These are phyloP conservation scores for Muscidifurax raptorellus DNA, from an alignment of 1,140 invertebrate genomes.

Conservation along the genomic window DNA sequence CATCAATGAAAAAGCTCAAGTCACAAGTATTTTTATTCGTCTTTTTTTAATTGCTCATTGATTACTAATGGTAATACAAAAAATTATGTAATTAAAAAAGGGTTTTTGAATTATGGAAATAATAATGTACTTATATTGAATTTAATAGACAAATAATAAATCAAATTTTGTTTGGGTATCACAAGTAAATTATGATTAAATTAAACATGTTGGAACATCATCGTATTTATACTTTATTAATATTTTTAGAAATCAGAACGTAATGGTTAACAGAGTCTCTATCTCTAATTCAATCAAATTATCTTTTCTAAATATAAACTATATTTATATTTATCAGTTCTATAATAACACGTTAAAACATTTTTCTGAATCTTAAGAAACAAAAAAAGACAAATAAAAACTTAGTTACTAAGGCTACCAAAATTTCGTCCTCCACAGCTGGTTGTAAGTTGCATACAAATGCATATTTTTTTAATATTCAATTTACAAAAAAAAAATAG, in stretches of 20 bases:
- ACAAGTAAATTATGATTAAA: conserved; percentile 13
- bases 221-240: not conserved
- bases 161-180: not conserved
- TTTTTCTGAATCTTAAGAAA: conserved; percentile 10
- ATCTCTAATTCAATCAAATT: not conserved
- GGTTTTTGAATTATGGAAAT: not conserved
- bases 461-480: conserved; percentile 42
- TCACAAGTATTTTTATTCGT: conserved; percentile 42
- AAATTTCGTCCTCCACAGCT: conserved; percentile 43
- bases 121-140: conserved; percentile 21
- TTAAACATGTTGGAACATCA: conserved; percentile 29
- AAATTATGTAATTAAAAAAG: conserved; percentile 25
- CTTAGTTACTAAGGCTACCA: conserved; percentile 40
- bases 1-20: conserved; percentile 37
- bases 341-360: not conserved
- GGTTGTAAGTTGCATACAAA: conserved; percentile 64
- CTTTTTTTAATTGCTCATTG: conserved; percentile 31
- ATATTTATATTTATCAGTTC: no score
- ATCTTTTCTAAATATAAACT: not conserved
- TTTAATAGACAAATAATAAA: conserved; percentile 48
- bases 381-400: conserved; percentile 52
- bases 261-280: no score
- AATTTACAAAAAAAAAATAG: not conserved
- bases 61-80: not conserved
- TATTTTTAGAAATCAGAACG: no score